Conservation (phyloP, 2,888 invertebrate species). For the Silvanus unidentatus region DNA sequence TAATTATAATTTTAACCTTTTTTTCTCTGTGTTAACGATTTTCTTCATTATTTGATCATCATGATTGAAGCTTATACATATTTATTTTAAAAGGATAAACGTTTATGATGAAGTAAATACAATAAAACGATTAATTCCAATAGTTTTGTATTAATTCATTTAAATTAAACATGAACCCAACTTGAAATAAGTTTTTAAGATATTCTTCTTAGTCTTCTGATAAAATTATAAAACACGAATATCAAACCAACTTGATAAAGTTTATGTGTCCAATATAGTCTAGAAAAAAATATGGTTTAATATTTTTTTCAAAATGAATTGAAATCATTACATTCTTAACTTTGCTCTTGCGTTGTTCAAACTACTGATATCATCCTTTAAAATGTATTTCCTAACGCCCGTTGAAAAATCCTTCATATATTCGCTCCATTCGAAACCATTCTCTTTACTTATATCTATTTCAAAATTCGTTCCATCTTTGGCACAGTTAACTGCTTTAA, state of each 20-base stretch:
- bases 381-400: slow-evolving; percentile 76
- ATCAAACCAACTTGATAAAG: slow-evolving; percentile 57
- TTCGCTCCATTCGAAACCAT: slow-evolving; percentile 66
- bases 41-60: too few species aligned
- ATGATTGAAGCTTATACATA: too few species aligned
- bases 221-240: too few species aligned
- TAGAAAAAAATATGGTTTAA: slow-evolving; percentile 40
- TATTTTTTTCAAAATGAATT: background rate
- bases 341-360: slow-evolving; percentile 60
- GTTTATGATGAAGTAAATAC: too few species aligned
- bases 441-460: slow-evolving; percentile 52
- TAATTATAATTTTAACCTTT: too few species aligned
- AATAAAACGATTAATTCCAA: too few species aligned
- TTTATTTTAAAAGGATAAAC: too few species aligned
- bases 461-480: slow-evolving; percentile 58
- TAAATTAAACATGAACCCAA: too few species aligned
- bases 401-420: slow-evolving; percentile 77
- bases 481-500: slow-evolving; percentile 49
- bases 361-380: slow-evolving; percentile 68
- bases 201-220: too few species aligned
- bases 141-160: too few species aligned
- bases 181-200: too few species aligned
- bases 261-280: slow-evolving; percentile 64
- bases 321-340: slow-evolving; percentile 56
- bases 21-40: too few species aligned